A percentile compares a stretch with the other conserved stretches of the same genome.
phyloP scores from a whole-genome alignment of 2,888 invertebrate species.

The Nephrotoma flavescens region DNA sequence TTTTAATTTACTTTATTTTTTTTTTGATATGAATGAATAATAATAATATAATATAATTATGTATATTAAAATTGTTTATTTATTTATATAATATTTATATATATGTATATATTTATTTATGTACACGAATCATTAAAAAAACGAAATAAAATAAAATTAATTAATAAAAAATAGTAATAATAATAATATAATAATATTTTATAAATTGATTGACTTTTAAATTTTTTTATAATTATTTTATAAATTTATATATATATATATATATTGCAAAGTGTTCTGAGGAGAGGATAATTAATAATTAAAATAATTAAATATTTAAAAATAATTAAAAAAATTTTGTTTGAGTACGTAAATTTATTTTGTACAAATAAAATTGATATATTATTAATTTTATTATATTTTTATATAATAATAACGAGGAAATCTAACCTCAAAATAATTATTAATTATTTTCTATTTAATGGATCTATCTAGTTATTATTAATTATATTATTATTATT shows the following conservation, averaged over 20 bases:
- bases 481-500: not conserved
- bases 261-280: not conserved
- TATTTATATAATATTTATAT: not conserved
- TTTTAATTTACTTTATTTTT: not conserved
- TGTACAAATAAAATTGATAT: not conserved
- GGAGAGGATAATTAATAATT: not conserved
- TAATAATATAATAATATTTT: not conserved
- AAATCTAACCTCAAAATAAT: not conserved
- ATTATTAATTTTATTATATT: not conserved
- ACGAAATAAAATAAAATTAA: not conserved
- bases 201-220: not conserved
- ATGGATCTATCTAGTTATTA: not conserved
- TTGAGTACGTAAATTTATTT: not conserved
- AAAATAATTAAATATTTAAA: not conserved
- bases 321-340: not conserved
- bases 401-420: not conserved
- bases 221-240: not conserved
- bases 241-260: not conserved
- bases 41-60: not conserved
- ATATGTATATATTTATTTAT: not conserved
- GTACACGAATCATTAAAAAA: not conserved
- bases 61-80: not conserved
- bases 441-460: not conserved
- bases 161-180: not conserved
- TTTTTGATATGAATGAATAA: not conserved